phyloP scores from a whole-genome alignment of 2,113 vertebrate species.

The Paratilapia polleni region DNA sequence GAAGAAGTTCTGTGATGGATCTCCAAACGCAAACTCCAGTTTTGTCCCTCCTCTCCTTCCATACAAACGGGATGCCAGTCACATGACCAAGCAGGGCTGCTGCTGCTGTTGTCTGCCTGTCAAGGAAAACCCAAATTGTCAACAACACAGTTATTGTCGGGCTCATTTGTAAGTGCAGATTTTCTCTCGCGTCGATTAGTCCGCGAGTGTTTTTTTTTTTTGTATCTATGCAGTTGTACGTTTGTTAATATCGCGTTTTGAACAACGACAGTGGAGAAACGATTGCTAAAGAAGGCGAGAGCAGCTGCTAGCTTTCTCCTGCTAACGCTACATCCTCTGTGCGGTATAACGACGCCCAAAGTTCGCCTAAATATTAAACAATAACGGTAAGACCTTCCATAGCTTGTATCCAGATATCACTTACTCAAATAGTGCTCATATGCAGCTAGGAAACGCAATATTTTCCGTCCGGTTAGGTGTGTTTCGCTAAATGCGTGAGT shows the following conservation, averaged over 20 bases:
- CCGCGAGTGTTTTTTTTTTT: neutral
- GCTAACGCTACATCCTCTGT: slow-evolving; percentile 43
- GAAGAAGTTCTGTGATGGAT: neutral
- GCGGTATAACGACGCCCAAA: neutral
- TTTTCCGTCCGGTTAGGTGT: neutral
- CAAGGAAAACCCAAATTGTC: slow-evolving; percentile 44
- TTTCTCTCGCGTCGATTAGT: rapidly evolving
- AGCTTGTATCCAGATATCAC: neutral
- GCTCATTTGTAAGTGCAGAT: slow-evolving; percentile 11
- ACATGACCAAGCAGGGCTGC: slow-evolving; percentile 71
- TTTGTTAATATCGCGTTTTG: neutral
- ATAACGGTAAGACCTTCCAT: neutral
- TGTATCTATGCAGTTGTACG: neutral
- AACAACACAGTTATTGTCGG: slow-evolving; percentile 15
- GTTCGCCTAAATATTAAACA: neutral
- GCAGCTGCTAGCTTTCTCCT: slow-evolving; percentile 40
- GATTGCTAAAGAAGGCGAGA: slow-evolving; percentile 6
- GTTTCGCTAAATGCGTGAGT: neutral
- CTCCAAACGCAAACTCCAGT: too few relatives aligned
- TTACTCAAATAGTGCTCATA: neutral
- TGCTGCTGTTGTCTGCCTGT: slow-evolving; percentile 61
- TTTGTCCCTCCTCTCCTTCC: slow-evolving; percentile 55
- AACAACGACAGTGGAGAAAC: neutral
- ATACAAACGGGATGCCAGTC: slow-evolving; percentile 40
- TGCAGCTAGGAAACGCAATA: neutral